A percentile compares a stretch with the other conserved stretches of the same genome.
phyloP scores from a whole-genome alignment of 1,140 invertebrate species.

The Phortica variegata region DNA sequence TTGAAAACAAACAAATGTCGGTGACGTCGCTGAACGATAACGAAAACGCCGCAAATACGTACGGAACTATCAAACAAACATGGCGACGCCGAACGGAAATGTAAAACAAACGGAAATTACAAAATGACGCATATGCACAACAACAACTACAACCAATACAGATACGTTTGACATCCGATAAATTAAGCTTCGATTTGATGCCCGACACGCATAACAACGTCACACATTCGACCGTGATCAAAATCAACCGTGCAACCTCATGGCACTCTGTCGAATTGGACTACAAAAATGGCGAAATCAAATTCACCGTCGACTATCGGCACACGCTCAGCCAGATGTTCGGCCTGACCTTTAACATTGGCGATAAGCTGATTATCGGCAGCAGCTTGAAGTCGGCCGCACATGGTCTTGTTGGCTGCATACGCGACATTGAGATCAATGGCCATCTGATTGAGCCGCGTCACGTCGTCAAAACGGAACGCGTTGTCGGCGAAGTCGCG shows the following conservation, averaged over 20 bases:
- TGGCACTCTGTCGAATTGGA: slow-evolving; percentile 78
- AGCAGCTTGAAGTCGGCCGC: slow-evolving; percentile 69
- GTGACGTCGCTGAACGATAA: slow-evolving; percentile 6
- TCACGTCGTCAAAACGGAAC: slow-evolving; percentile 76
- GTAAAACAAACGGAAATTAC: slow-evolving; percentile 50
- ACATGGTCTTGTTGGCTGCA: slow-evolving; percentile 83
- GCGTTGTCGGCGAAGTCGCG: slow-evolving; percentile 81
- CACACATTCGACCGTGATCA: slow-evolving; percentile 74
- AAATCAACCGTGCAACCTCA: slow-evolving; percentile 71
- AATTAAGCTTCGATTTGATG: slow-evolving; percentile 77
- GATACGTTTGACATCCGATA: slow-evolving; percentile 76
- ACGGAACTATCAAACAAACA: too few species aligned
- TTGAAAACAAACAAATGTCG: slow-evolving; percentile 9
- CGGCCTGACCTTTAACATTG: slow-evolving; percentile 62
- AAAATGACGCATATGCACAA: slow-evolving; percentile 24
- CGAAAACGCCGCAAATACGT: slow-evolving; percentile 15
- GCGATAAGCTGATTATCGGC: slow-evolving; percentile 71
- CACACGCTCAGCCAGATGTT: slow-evolving; percentile 70
- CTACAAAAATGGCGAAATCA: slow-evolving; percentile 73
- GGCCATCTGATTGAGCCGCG: slow-evolving; percentile 68
- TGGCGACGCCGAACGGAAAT: slow-evolving; percentile 33
- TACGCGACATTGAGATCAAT: slow-evolving; percentile 85
- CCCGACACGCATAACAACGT: slow-evolving; percentile 71
- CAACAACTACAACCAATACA: slow-evolving; percentile 41
- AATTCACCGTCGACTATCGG: slow-evolving; percentile 72